phyloP scores from a whole-genome alignment of 2,888 invertebrate species.

The Archips crataeganus region DNA sequence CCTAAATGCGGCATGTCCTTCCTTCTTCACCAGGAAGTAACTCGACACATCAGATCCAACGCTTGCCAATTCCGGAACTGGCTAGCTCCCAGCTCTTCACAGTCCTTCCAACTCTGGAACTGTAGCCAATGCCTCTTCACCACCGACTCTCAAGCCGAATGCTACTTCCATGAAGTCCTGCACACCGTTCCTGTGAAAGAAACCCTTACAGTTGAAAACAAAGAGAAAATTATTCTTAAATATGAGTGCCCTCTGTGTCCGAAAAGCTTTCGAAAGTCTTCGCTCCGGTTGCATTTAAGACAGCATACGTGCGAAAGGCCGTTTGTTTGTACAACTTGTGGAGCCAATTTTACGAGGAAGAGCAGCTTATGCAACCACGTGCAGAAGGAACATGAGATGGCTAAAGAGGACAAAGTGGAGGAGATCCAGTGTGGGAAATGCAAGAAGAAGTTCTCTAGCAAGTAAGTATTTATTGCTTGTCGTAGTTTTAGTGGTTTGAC shows the following conservation, averaged over 20 bases:
- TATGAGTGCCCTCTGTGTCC: slow-evolving; percentile 89
- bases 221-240: slow-evolving; percentile 69
- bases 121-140: slow-evolving; percentile 87
- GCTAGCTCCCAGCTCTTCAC: slow-evolving; percentile 54
- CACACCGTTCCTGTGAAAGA: slow-evolving; percentile 82
- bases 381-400: slow-evolving; percentile 74
- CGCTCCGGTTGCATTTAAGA: slow-evolving; percentile 89
- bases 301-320: slow-evolving; percentile 91
- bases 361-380: slow-evolving; percentile 88
- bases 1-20: slow-evolving; percentile 90
- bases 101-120: slow-evolving; percentile 74
- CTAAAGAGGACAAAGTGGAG: slow-evolving; percentile 49
- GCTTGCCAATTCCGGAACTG: slow-evolving; percentile 79
- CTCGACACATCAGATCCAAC: slow-evolving; percentile 88
- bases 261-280: slow-evolving; percentile 87
- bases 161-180: slow-evolving; percentile 90
- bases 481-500: too few relatives aligned
- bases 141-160: slow-evolving; percentile 89
- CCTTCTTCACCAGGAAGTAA: slow-evolving; percentile 90
- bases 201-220: slow-evolving; percentile 55
- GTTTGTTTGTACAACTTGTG: slow-evolving; percentile 88
- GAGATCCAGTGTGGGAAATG: slow-evolving; percentile 61
- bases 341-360: slow-evolving; percentile 88
- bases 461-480: slow-evolving; percentile 55
- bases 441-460: slow-evolving; percentile 60